Percentiles rank a stretch among this genome's conserved stretches.
Conservation (phyloP, 2,797 vertebrate species). For the Eulemur mongoz region DNA sequence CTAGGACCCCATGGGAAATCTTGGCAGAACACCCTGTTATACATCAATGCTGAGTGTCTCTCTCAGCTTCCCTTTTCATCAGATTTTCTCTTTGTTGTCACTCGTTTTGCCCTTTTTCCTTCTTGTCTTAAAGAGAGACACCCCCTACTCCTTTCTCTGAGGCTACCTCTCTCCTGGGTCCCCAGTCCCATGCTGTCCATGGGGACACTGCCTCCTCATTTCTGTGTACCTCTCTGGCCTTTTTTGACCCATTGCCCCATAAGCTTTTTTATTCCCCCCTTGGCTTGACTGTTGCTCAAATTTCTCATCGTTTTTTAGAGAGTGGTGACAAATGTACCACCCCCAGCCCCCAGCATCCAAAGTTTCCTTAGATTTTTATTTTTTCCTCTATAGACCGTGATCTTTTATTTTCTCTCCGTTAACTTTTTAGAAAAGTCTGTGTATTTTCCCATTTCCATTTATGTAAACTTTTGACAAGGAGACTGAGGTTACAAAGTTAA, state of each 20-base stretch:
- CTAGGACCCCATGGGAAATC: conserved; percentile 21
- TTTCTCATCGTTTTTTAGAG: not conserved
- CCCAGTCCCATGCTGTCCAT: rapidly evolving
- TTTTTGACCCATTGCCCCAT: not conserved
- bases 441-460: not conserved
- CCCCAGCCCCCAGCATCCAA: not conserved
- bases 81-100: not conserved
- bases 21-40: conserved; percentile 55
- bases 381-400: not conserved
- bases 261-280: not conserved
- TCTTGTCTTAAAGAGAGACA: not conserved
- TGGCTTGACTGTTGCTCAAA: not conserved
- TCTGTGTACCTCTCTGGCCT: not conserved
- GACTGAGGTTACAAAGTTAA: not conserved
- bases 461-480: not conserved
- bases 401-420: not conserved
- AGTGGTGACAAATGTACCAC: not conserved
- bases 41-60: not conserved
- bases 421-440: not conserved
- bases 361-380: not conserved
- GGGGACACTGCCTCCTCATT: rapidly evolving
- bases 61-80: not conserved
- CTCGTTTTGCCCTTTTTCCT: not conserved
- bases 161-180: not conserved
- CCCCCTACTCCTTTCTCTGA: not conserved